Evolutionary conservation across 37 sponge, comb jelly and placozoan species (phyloP), one percentile per base, ranked within the genome.

Genomic region (Amphimedon queenslandica): DNA sequence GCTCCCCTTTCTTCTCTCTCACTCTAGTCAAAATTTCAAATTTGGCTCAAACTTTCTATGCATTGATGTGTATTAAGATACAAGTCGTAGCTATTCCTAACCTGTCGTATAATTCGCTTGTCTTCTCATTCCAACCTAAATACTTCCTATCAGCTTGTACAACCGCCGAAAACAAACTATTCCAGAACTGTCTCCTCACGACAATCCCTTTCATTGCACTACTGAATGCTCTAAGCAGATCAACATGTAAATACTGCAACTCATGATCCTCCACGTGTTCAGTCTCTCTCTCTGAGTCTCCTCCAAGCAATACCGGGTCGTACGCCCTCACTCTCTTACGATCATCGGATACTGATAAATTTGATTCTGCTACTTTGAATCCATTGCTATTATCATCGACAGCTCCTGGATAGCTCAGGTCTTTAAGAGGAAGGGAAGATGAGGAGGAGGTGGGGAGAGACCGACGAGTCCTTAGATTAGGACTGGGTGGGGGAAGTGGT

Each of bases 71-170:
- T n/a, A 47, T 47, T 47, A 8, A 47, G 8, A 13, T 18, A 47
- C 13, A 8, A 47, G 13, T 47, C 51, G 13, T 18, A 4, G 8
- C 21, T 36, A 1, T 4, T 21, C 13, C 37, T 64, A 39, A 90
- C 90, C 81, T 90, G 1, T 68, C 57, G 39, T 75, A 84, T 20
- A 90, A 74, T 13, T 84, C 81, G 0, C 86, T 23, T 16, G 90
- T 90, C 34, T 33, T 65, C 33, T 90, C 90, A 61, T 90, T 90
- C 90, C 90, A 90, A 11, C 90, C 81, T 30, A 90, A 64, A 41
- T 65, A 43, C 55, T 32, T 40, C 33, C 90, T 35, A 37, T 84
- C 82, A 16, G 37, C 24, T 47, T 57, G 51, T 28, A 90, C 70
- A 13, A 72, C 51, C 0, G 78, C 72, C 53, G 80, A 67, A 28